phyloP scores from a whole-genome alignment of 2,113 vertebrate species.

The Montifringilla adamsi region DNA sequence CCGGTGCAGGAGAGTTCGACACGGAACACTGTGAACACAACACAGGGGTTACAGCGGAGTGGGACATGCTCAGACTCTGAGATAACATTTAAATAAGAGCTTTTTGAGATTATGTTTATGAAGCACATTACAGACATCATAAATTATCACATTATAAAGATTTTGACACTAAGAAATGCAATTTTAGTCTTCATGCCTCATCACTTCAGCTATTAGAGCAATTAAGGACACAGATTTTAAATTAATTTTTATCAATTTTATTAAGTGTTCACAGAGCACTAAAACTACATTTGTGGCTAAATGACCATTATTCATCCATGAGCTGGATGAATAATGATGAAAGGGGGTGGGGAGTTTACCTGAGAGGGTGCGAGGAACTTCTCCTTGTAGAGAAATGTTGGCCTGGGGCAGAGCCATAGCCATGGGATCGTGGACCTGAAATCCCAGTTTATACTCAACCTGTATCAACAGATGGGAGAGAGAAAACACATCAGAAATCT shows the following conservation, averaged over 20 bases:
- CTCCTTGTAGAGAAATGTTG: conserved; percentile 91
- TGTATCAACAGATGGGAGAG: conserved; percentile 44
- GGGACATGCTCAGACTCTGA: not conserved
- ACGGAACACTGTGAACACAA: conserved; percentile 83
- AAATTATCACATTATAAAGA: not conserved
- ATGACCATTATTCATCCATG: not conserved
- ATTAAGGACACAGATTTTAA: not conserved
- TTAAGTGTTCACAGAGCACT: not conserved
- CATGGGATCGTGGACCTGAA: conserved; percentile 87
- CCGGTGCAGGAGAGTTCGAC: conserved; percentile 94
- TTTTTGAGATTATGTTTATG: not conserved
- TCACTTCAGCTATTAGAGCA: not conserved
- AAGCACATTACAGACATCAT: not conserved
- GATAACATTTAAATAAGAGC: not conserved
- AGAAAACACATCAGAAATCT: not conserved
- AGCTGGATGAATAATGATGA: too few species aligned
- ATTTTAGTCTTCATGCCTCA: not conserved
- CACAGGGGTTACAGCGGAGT: not conserved
- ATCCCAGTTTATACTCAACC: conserved; percentile 94
- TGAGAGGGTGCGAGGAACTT: conserved; percentile 88
- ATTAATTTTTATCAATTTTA: not conserved
- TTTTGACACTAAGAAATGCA: not conserved
- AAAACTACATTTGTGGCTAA: not conserved
- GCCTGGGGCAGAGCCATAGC: conserved; percentile 88
- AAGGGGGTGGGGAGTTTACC: conserved; percentile 67